Conservation (phyloP, 2,797 vertebrate genomes). For the Valencia hispanica region DNA sequence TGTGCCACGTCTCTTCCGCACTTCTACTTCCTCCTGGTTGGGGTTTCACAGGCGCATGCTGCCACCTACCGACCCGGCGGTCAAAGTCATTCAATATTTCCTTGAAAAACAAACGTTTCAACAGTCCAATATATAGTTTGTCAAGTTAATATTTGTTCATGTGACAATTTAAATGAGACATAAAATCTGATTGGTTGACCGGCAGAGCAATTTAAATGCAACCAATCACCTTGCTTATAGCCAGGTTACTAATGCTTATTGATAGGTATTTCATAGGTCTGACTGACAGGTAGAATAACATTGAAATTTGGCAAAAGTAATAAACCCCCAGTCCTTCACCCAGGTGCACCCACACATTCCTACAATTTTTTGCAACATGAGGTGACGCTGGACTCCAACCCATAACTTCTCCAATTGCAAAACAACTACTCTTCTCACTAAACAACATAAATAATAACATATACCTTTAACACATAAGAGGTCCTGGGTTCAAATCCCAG, state of each 20-base stretch:
- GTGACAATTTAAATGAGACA: background rate
- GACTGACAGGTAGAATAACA: background rate
- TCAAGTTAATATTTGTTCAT: background rate
- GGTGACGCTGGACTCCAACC: too few relatives aligned
- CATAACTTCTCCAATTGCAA: too few relatives aligned
- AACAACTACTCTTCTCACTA: too few relatives aligned
- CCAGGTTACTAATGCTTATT: background rate
- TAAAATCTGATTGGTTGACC: too few relatives aligned
- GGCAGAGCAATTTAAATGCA: background rate
- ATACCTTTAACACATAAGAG: too few relatives aligned
- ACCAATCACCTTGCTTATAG: background rate
- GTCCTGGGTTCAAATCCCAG: too few relatives aligned
- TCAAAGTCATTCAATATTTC: background rate
- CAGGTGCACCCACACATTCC: too few relatives aligned
- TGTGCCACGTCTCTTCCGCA: constrained; percentile 80
- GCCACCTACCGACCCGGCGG: constrained; percentile 49
- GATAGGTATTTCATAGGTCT: background rate
- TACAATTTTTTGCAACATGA: too few relatives aligned
- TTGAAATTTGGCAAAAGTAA: background rate
- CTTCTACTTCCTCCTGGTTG: constrained; percentile 45
- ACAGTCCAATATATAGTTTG: background rate
- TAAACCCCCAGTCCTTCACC: too few relatives aligned
- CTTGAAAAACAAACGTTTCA: background rate
- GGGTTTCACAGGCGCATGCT: rapidly evolving
- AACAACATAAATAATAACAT: too few relatives aligned